Base-by-base conservation (phyloP, 2,797 vertebrate genomes). In the Ambastaia sidthimunki region DNA sequence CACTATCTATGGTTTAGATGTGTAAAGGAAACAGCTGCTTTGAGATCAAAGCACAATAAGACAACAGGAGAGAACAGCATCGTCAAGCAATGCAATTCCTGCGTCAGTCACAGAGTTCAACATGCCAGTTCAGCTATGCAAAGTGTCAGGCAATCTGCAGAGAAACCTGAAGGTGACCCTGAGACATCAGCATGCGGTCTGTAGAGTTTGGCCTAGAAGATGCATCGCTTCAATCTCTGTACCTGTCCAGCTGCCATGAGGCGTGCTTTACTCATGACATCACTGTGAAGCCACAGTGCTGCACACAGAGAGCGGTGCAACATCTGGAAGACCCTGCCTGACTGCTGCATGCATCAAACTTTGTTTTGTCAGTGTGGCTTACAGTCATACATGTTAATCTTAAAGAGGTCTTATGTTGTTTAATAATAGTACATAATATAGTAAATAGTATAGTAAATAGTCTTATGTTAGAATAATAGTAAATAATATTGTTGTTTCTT, bases 271-370 rank as follows among this genome's bases (percentile, higher is more conserved):
- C 89, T 87, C 74, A 73, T 69, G 34, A 86, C 89, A 90, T 88
- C 84, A 75, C 77, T 90, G 19, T 16, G 21, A 76, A 55, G 90
- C 90, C 89, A 90, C 90, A 82, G 80, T 88, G 87, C 84, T 81
- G 86, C 86, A 48, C 28, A 54, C 59, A 19, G 44, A 37, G 81
- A 83, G 16, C 55, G 50, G 66, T 52, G 16, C 68, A 70, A 11
- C 68, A 63, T 74, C 72, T 62, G 57, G 71, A 74, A 62, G 47
- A 52, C 48, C 47, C 60, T 34, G 83, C 84, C 74, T 74, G 37
- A 82, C 74, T 44, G 84, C 83, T 82, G 78, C 72, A 82, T 66
- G 59, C 65, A 37, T 37, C 31, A 34, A 59, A 84, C 78, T 84
- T 88, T 83, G 80, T 83, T 76, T 89, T 90, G 86, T 88, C 71